Conservation (phyloP, 2,797 vertebrate genomes). For the Galago senegalensis region DNA sequence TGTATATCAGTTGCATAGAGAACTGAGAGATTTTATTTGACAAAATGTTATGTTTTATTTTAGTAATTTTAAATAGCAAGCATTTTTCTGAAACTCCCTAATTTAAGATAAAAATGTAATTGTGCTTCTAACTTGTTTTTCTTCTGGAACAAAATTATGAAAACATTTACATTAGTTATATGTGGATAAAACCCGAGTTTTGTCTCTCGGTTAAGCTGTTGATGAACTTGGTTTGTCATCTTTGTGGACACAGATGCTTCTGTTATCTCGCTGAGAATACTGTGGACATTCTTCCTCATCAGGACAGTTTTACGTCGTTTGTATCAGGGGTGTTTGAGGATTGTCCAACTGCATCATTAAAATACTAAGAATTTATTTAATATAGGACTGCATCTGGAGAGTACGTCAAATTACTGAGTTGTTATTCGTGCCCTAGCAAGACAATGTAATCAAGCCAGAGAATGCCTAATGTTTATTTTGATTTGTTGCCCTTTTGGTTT, state of each 20-base stretch:
- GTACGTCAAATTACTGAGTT: background rate
- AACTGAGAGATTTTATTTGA: slow-evolving; percentile 14
- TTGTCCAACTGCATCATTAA: background rate
- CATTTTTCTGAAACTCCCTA: background rate
- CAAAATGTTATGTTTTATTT: slow-evolving; percentile 27
- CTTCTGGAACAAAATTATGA: slow-evolving; percentile 37
- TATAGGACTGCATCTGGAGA: background rate
- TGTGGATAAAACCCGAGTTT: background rate
- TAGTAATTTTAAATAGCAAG: slow-evolving; percentile 46
- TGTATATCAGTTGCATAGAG: background rate
- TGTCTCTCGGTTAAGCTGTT: background rate
- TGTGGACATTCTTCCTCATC: background rate
- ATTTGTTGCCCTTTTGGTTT: slow-evolving; percentile 58
- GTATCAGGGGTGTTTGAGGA: background rate
- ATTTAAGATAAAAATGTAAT: slow-evolving; percentile 11
- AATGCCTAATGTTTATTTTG: slow-evolving; percentile 41
- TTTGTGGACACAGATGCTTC: background rate
- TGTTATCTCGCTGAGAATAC: background rate
- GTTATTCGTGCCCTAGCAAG: background rate
- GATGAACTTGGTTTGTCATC: background rate
- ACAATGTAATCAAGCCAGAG: background rate
- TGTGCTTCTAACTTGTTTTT: slow-evolving; percentile 24
- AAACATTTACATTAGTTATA: background rate
- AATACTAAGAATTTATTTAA: background rate
- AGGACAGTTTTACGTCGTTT: background rate